A percentile compares a stretch with the other conserved stretches of the same genome.
Conservation (phyloP, 2,888 invertebrate species). For the Philaethria dido region DNA sequence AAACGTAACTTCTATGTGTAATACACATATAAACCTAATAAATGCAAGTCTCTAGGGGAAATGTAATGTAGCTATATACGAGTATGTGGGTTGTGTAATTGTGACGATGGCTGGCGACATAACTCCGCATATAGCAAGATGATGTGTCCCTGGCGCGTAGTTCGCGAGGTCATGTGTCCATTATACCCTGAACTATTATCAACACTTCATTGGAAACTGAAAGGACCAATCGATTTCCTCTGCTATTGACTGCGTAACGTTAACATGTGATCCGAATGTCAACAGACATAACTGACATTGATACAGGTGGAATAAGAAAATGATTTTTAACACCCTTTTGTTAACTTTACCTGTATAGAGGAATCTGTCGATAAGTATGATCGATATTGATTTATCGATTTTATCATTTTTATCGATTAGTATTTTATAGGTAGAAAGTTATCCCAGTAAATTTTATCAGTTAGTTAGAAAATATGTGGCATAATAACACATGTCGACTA, state of each 20-base stretch:
- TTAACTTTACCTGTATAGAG: not conserved
- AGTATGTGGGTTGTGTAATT: constrained; percentile 26
- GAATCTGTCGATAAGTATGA: too few relatives aligned
- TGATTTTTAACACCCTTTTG: not conserved
- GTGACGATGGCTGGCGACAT: constrained; percentile 47
- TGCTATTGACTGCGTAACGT: constrained; percentile 49
- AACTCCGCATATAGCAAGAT: constrained; percentile 58
- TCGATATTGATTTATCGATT: too few relatives aligned
- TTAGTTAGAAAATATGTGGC: too few relatives aligned
- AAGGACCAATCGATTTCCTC: constrained; percentile 66
- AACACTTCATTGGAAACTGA: constrained; percentile 63
- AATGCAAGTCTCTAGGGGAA: constrained; percentile 2
- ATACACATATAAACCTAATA: not conserved
- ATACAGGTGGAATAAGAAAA: not conserved
- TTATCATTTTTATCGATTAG: too few relatives aligned
- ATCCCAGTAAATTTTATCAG: too few relatives aligned
- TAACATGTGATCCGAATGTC: constrained; percentile 6
- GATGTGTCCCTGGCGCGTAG: constrained; percentile 59
- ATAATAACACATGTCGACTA: too few relatives aligned
- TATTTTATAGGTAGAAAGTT: too few relatives aligned
- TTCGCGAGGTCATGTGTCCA: constrained; percentile 49
- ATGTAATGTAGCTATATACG: not conserved
- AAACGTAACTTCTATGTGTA: not conserved
- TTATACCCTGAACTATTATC: constrained; percentile 60
- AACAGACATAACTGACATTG: constrained; percentile 7